phyloP scores from a whole-genome alignment of 2,888 invertebrate species.

The Drosophila emarginata region DNA sequence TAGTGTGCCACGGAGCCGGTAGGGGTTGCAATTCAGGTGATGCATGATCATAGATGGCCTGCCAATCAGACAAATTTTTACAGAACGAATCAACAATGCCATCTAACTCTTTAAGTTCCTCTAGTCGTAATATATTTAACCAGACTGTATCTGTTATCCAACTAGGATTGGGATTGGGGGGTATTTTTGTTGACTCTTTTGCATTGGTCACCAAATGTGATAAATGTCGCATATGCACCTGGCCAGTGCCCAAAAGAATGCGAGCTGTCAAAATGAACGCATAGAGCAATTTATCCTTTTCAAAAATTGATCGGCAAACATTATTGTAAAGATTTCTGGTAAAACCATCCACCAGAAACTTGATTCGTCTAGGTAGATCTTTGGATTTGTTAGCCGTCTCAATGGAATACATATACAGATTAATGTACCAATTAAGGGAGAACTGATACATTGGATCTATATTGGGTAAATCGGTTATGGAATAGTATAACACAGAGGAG shows the following conservation, averaged over 20 bases:
- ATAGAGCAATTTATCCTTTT: conserved; percentile 93
- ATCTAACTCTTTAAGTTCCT: conserved; percentile 85
- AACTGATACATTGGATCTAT: conserved; percentile 98
- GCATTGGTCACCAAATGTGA: conserved; percentile 89
- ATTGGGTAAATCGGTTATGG: conserved; percentile 91
- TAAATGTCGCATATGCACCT: conserved; percentile 87
- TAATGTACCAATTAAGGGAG: conserved; percentile 95
- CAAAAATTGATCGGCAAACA: conserved; percentile 94
- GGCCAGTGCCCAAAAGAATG: conserved; percentile 85
- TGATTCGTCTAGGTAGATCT: conserved; percentile 89
- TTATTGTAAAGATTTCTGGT: conserved; percentile 92
- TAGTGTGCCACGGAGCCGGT: conserved; percentile 87
- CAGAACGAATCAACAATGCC: conserved; percentile 86
- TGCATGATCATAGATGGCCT: conserved; percentile 86
- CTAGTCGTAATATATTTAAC: conserved; percentile 90
- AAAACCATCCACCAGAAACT: conserved; percentile 90
- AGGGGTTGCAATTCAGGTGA: conserved; percentile 87
- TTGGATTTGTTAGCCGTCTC: conserved; percentile 84
- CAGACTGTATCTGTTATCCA: conserved; percentile 93
- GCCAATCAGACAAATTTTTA: conserved; percentile 84
- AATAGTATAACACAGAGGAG: conserved; percentile 94
- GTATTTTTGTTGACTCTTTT: conserved; percentile 74
- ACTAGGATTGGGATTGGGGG: conserved; percentile 88
- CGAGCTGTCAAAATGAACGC: conserved; percentile 89
- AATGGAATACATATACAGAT: conserved; percentile 84